Conservation (phyloP, 2,113 vertebrate genomes). For the Tonatia bakeri region DNA sequence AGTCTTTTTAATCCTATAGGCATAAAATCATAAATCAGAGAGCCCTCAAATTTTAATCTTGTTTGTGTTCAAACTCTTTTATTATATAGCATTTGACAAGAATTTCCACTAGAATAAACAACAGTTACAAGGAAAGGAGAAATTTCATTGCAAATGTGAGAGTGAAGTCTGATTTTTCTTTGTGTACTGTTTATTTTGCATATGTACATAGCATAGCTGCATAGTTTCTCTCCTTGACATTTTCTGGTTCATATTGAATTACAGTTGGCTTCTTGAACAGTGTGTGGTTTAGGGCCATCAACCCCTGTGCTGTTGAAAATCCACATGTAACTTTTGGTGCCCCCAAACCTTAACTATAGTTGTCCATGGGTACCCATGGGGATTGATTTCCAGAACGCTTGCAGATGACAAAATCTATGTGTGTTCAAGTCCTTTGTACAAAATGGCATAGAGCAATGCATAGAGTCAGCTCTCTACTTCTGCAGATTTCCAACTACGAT, state of each 20-base stretch:
- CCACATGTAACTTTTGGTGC: background rate
- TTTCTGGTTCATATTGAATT: background rate
- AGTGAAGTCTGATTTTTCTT: background rate
- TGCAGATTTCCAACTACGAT: background rate
- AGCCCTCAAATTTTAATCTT: background rate
- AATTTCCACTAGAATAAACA: background rate
- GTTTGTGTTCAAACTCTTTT: background rate
- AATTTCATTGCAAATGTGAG: background rate
- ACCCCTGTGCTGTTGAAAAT: background rate
- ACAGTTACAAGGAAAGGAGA: background rate
- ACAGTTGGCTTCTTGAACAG: background rate
- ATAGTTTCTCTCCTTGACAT: background rate
- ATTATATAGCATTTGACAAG: background rate
- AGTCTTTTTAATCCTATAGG: background rate
- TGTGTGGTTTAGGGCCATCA: background rate
- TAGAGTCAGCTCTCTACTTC: background rate
- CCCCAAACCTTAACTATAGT: background rate
- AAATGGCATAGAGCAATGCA: background rate
- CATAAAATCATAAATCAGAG: background rate
- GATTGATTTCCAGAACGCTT: background rate
- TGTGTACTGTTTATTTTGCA: background rate
- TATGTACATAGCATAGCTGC: background rate
- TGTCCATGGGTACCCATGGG: background rate
- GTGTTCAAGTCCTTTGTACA: background rate
- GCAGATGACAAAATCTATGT: background rate